Percentiles rank a stretch among this genome's conserved stretches.
Evolutionary conservation across 2,113 vertebrate species (phyloP).

Genomic region (Amphiprion ocellaris): DNA sequence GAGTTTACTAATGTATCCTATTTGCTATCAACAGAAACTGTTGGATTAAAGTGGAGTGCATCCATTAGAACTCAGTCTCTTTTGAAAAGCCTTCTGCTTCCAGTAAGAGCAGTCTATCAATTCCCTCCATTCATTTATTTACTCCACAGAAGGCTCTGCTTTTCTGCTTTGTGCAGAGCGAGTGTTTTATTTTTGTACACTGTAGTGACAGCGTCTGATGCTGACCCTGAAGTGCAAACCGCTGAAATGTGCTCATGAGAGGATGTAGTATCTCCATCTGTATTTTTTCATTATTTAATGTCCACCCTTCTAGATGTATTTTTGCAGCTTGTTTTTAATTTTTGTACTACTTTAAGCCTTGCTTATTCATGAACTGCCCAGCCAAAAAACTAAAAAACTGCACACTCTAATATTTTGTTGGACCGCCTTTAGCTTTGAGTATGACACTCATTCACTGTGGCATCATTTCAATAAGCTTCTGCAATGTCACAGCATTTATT

Average conservation of each 20-base stretch:
- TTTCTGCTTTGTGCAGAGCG: not conserved
- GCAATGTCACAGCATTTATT: too few relatives aligned
- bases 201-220: not conserved
- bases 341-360: too few relatives aligned
- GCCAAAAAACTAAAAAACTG: too few relatives aligned
- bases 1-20: not conserved
- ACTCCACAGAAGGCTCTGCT: not conserved
- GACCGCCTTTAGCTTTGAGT: too few relatives aligned
- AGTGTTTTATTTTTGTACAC: not conserved
- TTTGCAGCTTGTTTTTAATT: too few relatives aligned
- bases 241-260: not conserved
- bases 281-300: not conserved
- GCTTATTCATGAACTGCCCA: too few relatives aligned
- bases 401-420: too few relatives aligned
- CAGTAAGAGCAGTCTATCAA: not conserved
- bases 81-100: conserved; percentile 6
- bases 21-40: conserved; percentile 10
- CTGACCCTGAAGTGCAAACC: not conserved
- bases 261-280: not conserved
- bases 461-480: too few relatives aligned
- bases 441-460: too few relatives aligned
- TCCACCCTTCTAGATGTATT: not conserved
- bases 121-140: not conserved
- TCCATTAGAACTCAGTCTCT: not conserved
- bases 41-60: not conserved